Evolutionary conservation across 2,888 invertebrate genomes (phyloP).

Genomic region (Pristionchus arcanus): DNA sequence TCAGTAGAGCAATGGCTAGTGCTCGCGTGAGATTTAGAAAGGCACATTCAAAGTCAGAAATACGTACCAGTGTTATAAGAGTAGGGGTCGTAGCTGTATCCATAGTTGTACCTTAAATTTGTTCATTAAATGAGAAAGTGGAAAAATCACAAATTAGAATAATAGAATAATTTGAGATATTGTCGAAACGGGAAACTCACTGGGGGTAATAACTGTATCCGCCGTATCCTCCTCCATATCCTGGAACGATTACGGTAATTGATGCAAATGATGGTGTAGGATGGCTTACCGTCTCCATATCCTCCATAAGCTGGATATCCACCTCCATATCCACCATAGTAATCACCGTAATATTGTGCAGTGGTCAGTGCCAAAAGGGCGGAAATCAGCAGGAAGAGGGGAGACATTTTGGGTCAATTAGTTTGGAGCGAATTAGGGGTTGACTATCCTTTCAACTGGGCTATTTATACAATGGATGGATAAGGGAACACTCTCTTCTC

Average conservation of each 20-base stretch:
- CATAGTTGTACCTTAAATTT: constrained; percentile 17
- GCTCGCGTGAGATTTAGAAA: not conserved
- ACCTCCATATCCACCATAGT: constrained; percentile 31
- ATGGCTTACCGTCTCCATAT: not conserved
- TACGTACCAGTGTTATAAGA: constrained; percentile 8
- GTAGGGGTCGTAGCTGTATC: not conserved
- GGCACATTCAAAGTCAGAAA: not conserved
- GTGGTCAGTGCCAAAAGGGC: not conserved
- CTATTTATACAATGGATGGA: constrained; percentile 24
- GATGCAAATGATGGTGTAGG: not conserved
- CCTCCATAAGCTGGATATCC: not conserved
- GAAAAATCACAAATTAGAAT: not conserved
- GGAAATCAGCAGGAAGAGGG: not conserved
- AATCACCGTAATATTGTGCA: constrained; percentile 43
- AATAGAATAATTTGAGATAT: not conserved
- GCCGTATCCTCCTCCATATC: not conserved
- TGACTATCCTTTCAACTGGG: not conserved
- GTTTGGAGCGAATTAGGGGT: constrained; percentile 7
- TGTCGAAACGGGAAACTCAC: not conserved
- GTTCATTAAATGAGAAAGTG: not conserved
- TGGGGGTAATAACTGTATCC: constrained; percentile 15
- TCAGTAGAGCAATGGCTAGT: not conserved
- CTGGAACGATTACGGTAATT: not conserved
- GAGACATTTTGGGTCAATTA: not conserved
- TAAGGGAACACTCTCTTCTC: not conserved